Percentiles rank a stretch among this genome's conserved stretches.
Conservation (phyloP, 2,797 vertebrate genomes). For the Melanotaenia nigrans region DNA sequence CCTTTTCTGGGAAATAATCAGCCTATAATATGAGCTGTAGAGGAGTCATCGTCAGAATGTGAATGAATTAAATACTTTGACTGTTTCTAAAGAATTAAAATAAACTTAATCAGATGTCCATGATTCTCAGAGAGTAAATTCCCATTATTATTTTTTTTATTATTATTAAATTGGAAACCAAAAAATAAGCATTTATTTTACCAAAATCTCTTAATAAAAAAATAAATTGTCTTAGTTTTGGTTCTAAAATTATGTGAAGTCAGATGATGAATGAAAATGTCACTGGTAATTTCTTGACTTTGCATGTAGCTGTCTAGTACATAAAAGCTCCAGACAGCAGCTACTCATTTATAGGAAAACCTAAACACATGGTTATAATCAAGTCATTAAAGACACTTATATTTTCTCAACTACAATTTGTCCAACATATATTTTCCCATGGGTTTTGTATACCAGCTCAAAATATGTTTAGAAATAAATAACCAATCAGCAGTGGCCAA, state of each 20-base stretch:
- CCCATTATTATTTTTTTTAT: neutral
- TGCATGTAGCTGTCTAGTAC: neutral
- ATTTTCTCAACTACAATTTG: neutral
- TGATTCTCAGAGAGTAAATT: neutral
- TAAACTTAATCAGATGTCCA: neutral
- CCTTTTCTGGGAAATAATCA: neutral
- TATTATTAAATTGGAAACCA: too few species aligned
- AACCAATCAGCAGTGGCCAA: neutral
- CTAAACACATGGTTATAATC: neutral
- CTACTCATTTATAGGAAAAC: neutral
- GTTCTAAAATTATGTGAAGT: neutral
- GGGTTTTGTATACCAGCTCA: neutral
- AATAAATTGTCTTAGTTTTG: neutral
- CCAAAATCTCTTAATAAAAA: neutral
- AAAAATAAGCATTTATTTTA: neutral
- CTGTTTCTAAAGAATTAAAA: neutral
- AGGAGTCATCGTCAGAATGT: neutral
- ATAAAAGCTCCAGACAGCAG: neutral
- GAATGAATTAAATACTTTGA: neutral
- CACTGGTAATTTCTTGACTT: neutral
- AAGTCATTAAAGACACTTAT: neutral
- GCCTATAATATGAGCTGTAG: neutral
- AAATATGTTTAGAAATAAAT: neutral
- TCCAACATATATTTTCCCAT: neutral
- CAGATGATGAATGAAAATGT: neutral